A percentile compares a stretch with the other conserved stretches of the same genome.
Conservation (phyloP, 2,113 vertebrate species). For the Redunca redunca region DNA sequence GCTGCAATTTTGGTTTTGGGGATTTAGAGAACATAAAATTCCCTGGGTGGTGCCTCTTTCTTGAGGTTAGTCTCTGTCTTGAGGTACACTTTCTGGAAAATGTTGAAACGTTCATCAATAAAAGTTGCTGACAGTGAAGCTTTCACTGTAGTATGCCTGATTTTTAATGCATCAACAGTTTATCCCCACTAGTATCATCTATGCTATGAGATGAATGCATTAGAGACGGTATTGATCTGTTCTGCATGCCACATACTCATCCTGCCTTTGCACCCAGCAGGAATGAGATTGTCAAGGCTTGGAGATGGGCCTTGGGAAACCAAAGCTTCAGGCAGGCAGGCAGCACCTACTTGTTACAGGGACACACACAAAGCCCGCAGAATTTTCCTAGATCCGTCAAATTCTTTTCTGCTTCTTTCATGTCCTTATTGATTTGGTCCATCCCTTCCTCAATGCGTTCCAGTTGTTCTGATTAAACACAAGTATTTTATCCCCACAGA, state of each 20-base stretch:
- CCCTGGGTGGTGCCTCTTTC: neutral
- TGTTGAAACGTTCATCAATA: constrained; percentile 85
- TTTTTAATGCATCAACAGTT: constrained; percentile 84
- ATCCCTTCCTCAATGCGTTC: constrained; percentile 93
- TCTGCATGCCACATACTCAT: constrained; percentile 90
- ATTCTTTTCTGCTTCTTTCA: constrained; percentile 95
- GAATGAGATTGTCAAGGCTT: constrained; percentile 88
- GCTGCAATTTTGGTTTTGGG: constrained; percentile 42
- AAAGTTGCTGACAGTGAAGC: constrained; percentile 79
- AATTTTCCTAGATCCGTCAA: constrained; percentile 94
- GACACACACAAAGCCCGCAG: constrained; percentile 93
- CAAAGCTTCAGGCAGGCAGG: constrained; percentile 88
- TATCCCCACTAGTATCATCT: constrained; percentile 80
- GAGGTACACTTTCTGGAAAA: constrained; percentile 85
- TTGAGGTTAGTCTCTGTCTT: constrained; percentile 24
- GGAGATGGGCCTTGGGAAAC: constrained; percentile 85
- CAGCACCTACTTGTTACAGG: constrained; percentile 94
- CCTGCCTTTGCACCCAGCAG: constrained; percentile 84
- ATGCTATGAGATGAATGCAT: constrained; percentile 87
- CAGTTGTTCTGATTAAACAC: constrained; percentile 93
- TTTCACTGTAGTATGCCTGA: constrained; percentile 88
- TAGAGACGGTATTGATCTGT: constrained; percentile 83
- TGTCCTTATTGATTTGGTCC: constrained; percentile 94
- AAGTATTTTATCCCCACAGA: constrained; percentile 94
- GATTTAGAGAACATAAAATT: neutral